A percentile compares a stretch with the other conserved stretches of the same genome.
Evolutionary conservation across 2,113 vertebrate species (phyloP).

Genomic region (Noctilio leporinus): DNA sequence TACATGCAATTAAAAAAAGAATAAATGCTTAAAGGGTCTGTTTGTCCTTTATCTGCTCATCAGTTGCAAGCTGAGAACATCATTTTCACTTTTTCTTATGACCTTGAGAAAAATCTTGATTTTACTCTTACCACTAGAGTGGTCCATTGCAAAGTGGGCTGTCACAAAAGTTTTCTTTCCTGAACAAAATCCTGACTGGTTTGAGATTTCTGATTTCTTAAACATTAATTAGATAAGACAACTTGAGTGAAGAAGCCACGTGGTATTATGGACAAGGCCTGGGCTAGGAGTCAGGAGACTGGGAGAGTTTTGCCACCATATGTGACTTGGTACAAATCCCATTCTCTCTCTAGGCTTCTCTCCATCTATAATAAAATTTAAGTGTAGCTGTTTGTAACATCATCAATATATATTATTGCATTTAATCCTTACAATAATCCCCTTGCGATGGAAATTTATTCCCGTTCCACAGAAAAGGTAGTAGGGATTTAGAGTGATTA

Average conservation of each 20-base stretch:
- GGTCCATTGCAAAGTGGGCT: not conserved
- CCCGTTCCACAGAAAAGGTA: not conserved
- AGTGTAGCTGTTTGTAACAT: not conserved
- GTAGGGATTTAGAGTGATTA: not conserved
- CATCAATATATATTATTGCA: not conserved
- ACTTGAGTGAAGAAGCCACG: not conserved
- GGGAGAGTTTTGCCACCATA: not conserved
- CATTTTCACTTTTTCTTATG: conserved; percentile 25
- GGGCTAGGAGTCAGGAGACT: not conserved
- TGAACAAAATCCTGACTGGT: not conserved
- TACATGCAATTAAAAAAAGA: not conserved
- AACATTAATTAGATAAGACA: not conserved
- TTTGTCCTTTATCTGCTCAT: conserved; percentile 42
- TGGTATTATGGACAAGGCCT: not conserved
- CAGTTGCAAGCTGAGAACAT: conserved; percentile 37
- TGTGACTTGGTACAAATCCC: not conserved
- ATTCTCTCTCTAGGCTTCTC: not conserved
- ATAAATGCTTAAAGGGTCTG: conserved; percentile 36
- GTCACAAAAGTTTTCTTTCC: not conserved
- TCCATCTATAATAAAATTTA: not conserved
- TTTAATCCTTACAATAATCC: not conserved
- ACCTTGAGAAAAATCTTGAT: conserved; percentile 32
- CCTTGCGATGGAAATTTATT: not conserved
- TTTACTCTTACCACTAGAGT: not conserved
- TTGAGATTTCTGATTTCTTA: conserved; percentile 13